phyloP scores from a whole-genome alignment of 2,888 invertebrate species.

The Cataglyphis rosenhaueri region DNA sequence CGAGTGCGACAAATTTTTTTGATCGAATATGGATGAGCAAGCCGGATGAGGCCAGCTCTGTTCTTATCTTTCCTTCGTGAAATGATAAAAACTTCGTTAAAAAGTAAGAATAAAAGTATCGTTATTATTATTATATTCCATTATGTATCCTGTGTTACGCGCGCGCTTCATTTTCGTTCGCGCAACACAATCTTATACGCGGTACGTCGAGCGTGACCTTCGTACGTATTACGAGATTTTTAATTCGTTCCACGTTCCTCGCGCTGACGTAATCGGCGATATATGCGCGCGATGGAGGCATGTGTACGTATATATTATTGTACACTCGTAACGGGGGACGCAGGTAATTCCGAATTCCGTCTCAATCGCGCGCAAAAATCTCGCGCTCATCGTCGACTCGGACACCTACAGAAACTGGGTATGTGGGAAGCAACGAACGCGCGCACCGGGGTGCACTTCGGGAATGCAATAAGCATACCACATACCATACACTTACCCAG shows the following conservation, averaged over 20 bases:
- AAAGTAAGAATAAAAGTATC: too few relatives aligned
- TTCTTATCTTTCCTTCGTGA: neutral
- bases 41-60: neutral
- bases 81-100: too few relatives aligned
- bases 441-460: conserved; percentile 16
- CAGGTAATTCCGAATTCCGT: neutral
- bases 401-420: conserved; percentile 40
- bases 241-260: conserved; percentile 46
- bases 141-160: neutral
- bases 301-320: neutral
- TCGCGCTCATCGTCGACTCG: neutral
- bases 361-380: neutral
- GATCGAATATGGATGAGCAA: neutral
- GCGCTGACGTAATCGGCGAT: conserved; percentile 32
- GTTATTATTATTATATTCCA: too few relatives aligned
- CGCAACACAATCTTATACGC: conserved; percentile 23
- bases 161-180: conserved; percentile 10
- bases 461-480: conserved; percentile 41
- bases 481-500: conserved; percentile 52
- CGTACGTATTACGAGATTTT: conserved; percentile 39
- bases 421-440: conserved; percentile 38
- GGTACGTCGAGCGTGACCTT: conserved; percentile 46
- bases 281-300: neutral
- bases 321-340: neutral
- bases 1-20: neutral